Conservation (phyloP, 2,113 vertebrate genomes). For the Menidia beryllina region DNA sequence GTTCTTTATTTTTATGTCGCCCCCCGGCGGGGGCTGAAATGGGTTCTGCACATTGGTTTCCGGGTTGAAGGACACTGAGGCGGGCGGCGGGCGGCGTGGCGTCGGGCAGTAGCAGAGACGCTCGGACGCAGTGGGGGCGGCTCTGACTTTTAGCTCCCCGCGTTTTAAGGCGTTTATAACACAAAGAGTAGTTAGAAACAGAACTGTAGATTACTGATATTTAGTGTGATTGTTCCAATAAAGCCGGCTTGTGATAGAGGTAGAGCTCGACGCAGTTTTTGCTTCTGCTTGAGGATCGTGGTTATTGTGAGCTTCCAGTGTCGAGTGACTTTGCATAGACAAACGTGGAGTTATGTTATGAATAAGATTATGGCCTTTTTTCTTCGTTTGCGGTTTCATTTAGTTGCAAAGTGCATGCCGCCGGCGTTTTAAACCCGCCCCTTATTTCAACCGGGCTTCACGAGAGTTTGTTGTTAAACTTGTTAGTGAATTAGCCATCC, state of each 20-base stretch:
- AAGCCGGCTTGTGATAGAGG: conserved; percentile 55
- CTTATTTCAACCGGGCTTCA: conserved; percentile 49
- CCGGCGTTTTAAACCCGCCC: conserved; percentile 48
- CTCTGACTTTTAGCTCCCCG: conserved; percentile 11
- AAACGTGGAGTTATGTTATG: conserved; percentile 83
- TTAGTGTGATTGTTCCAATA: conserved; percentile 49
- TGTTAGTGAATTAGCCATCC: conserved; percentile 73
- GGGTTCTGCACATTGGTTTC: conserved; percentile 30
- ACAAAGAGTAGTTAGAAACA: conserved; percentile 17
- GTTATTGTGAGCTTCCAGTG: conserved; percentile 78
- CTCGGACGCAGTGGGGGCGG: background rate
- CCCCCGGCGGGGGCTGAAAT: conserved; percentile 10
- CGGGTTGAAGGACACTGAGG: conserved; percentile 10
- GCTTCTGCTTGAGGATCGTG: conserved; percentile 68
- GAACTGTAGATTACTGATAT: conserved; percentile 55
- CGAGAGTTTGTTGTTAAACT: conserved; percentile 58
- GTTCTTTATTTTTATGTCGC: conserved; percentile 33
- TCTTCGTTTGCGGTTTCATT: conserved; percentile 14
- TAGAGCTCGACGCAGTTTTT: conserved; percentile 67
- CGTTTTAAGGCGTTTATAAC: conserved; percentile 8
- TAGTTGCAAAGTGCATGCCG: conserved; percentile 69
- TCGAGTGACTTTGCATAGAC: conserved; percentile 81
- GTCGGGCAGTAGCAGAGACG: conserved; percentile 4
- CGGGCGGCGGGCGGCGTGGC: conserved; percentile 23
- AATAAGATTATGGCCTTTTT: conserved; percentile 72